Percentiles rank a stretch among this genome's conserved stretches.
phyloP scores from a whole-genome alignment of 2,888 invertebrate genomes.

The Crepidodera aurea region DNA sequence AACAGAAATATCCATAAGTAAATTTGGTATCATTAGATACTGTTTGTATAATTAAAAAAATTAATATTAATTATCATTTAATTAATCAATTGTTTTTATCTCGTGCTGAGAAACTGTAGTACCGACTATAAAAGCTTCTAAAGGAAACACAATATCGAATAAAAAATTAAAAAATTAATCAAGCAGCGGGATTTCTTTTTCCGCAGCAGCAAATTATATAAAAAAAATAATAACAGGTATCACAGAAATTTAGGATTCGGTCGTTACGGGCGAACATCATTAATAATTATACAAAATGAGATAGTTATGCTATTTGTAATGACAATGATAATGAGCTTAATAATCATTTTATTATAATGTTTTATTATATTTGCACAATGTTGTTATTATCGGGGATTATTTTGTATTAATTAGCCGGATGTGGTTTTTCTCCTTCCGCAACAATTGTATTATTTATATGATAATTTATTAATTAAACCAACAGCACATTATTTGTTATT shows the following conservation, averaged over 20 bases:
- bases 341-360: constrained; percentile 39
- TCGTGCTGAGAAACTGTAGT: neutral
- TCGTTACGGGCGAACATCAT: constrained; percentile 17
- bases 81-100: neutral
- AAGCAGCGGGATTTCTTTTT: constrained; percentile 1
- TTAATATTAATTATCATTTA: no score
- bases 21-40: no score
- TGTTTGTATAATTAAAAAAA: no score
- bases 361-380: constrained; percentile 42
- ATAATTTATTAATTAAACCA: constrained; percentile 45
- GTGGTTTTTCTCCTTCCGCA: constrained; percentile 46
- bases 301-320: constrained; percentile 33
- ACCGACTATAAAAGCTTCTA: neutral
- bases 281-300: constrained; percentile 34
- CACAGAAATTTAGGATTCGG: constrained; percentile 13
- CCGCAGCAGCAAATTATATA: neutral
- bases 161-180: neutral
- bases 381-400: constrained; percentile 41
- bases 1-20: no score
- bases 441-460: constrained; percentile 46
- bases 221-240: constrained; percentile 22
- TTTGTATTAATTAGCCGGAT: constrained; percentile 46
- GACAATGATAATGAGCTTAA: constrained; percentile 39
- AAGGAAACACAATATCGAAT: neutral
- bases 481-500: constrained; percentile 43